Evolutionary conservation across 1,140 invertebrate genomes (phyloP).

Genomic region (Drosophila rufa): DNA sequence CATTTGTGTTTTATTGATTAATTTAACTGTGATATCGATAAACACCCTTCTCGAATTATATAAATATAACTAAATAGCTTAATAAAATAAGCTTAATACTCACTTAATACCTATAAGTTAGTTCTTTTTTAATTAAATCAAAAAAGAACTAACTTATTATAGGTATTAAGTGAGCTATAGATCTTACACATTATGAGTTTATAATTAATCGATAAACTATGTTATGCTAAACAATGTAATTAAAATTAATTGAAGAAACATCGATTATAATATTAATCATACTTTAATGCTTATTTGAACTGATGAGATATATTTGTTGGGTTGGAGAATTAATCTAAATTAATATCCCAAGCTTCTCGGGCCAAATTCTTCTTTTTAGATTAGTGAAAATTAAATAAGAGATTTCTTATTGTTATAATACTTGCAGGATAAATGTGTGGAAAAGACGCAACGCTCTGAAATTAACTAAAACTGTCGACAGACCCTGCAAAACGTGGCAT

Average conservation of each 20-base stretch:
- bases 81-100: background rate
- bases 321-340: too few species aligned
- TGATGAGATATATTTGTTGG: too few species aligned
- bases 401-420: background rate
- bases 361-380: background rate
- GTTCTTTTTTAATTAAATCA: too few species aligned
- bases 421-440: slow-evolving; percentile 45
- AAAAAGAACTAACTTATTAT: too few species aligned
- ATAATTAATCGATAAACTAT: too few species aligned
- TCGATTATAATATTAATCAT: background rate
- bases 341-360: background rate
- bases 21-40: background rate
- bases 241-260: background rate
- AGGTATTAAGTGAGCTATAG: too few species aligned
- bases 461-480: slow-evolving; percentile 81
- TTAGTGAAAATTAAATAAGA: background rate
- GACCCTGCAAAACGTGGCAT: slow-evolving; percentile 31
- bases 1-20: background rate
- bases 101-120: too few species aligned
- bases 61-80: background rate
- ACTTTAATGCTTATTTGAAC: background rate
- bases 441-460: slow-evolving; percentile 55
- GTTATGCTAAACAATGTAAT: background rate
- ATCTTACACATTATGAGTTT: background rate
- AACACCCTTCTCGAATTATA: background rate